A percentile compares a stretch with the other conserved stretches of the same genome.
phyloP scores from a whole-genome alignment of 2,797 vertebrate genomes.

The Rhinichthys osculus region DNA sequence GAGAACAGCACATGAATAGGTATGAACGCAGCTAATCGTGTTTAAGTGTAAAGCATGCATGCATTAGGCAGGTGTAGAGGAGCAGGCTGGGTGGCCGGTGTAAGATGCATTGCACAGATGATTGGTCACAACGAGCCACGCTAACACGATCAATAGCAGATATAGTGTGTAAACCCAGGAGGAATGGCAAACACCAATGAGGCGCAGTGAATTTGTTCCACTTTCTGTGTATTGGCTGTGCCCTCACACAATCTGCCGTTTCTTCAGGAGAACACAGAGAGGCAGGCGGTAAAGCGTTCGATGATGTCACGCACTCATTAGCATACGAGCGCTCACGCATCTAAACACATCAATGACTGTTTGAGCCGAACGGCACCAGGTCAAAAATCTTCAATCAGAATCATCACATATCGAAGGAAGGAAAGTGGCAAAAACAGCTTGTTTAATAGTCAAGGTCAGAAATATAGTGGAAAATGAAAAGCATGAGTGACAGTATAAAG shows the following conservation, averaged over 20 bases:
- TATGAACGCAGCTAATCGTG: constrained; percentile 92
- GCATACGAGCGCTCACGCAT: background rate
- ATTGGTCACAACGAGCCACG: constrained; percentile 93
- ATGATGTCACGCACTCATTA: background rate
- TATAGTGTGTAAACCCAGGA: constrained; percentile 88
- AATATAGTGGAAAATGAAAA: background rate
- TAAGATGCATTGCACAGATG: constrained; percentile 90
- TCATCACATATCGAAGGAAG: too few relatives aligned
- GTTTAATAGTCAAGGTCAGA: background rate
- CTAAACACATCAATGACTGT: background rate
- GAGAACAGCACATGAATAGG: constrained; percentile 70
- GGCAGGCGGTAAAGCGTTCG: background rate
- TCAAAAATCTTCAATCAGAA: background rate
- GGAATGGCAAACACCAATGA: constrained; percentile 78
- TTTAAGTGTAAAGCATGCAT: constrained; percentile 95
- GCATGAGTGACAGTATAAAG: background rate
- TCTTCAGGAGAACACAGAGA: background rate
- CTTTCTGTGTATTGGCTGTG: constrained; percentile 20
- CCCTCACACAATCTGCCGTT: background rate
- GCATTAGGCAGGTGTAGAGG: constrained; percentile 96
- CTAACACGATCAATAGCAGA: constrained; percentile 90
- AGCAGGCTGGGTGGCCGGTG: constrained; percentile 90
- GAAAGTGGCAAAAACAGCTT: background rate
- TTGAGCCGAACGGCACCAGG: background rate
- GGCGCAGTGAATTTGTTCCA: constrained; percentile 67